Base-by-base conservation (phyloP, 2,797 vertebrate genomes). In the Menidia menidia region DNA sequence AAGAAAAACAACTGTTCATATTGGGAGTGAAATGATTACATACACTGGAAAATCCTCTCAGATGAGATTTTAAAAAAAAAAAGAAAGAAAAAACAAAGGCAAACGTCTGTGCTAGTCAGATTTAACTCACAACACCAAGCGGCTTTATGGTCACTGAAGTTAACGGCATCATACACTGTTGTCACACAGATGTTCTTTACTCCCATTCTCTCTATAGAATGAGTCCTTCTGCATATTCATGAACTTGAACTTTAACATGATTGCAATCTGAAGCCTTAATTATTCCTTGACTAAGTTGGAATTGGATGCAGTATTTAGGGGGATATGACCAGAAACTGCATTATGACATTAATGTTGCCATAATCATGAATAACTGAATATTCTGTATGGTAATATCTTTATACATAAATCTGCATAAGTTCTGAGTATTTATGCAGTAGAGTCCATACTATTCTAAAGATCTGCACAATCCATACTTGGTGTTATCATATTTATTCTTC, bases 181-280 rank as follows among this genome's bases (percentile, higher is more conserved):
- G 19, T 51, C 25, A 6, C 48, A 25, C 35, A 25, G 18, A 51
- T 30, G 25, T 30, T 5, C 19, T 25, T 30, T 19, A 30, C 9
- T 30, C 19, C 25, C 48, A 19, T 30, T 30, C 14, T 25, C 18
- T 51, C 48, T 51, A 30, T 51, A 51, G 19, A 51, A 25, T 25
- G 13, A 51, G 48, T 30, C 4, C 19, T 51, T 11, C 10, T 51
- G 19, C 48, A 51, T 51, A 51, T 51, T 51, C 19, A 51, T 19
- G 48, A 11, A 25, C 48, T 51, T 51, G 48, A 51, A 25, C 48
- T 51, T 51, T 51, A 51, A 51, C 19, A 51, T 51, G 48, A 51
- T 51, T 51, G 48, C 48, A 51, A 51, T 51, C 48, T 30, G 48
- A 25, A 12, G 4, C 13, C 4, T 11, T 51, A 51, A 51, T 51